These are phyloP conservation scores for Heliconius erato DNA, from an alignment of 2,888 invertebrate genomes.

Conservation along the genomic window DNA sequence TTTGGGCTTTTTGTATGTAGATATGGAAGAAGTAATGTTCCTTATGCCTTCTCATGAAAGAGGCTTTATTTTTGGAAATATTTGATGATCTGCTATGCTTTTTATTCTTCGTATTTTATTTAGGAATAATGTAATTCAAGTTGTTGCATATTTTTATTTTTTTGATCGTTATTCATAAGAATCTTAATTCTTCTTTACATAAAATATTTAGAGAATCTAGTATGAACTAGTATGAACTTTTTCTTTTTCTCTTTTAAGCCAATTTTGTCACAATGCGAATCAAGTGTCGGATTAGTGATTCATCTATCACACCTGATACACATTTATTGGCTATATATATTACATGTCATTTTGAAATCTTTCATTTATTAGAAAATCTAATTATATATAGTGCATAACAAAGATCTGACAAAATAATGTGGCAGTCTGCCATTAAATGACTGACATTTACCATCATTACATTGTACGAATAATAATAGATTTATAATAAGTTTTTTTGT, in stretches of 20 bases:
- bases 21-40: background rate
- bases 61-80: background rate
- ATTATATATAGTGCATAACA: background rate
- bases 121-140: too few species aligned
- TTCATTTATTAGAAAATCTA: background rate
- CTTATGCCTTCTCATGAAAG: background rate
- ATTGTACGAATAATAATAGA: slow-evolving; percentile 24
- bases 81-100: background rate
- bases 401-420: slow-evolving; percentile 3
- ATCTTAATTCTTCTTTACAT: too few species aligned
- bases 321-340: too few species aligned
- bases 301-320: too few species aligned
- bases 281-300: too few species aligned
- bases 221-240: too few species aligned
- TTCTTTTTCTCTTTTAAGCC: too few species aligned
- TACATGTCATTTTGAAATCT: background rate
- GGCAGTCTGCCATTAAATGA: slow-evolving; percentile 25
- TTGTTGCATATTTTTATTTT: too few species aligned
- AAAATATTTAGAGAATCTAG: background rate
- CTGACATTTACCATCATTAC: slow-evolving; percentile 29
- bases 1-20: slow-evolving; percentile 15
- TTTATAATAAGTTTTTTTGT: slow-evolving; percentile 20
- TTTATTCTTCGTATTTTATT: background rate
- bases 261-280: background rate
- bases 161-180: too few species aligned